Evolutionary conservation across 1,140 invertebrate species (phyloP).

Genomic region (Harlomillsia oculata): DNA sequence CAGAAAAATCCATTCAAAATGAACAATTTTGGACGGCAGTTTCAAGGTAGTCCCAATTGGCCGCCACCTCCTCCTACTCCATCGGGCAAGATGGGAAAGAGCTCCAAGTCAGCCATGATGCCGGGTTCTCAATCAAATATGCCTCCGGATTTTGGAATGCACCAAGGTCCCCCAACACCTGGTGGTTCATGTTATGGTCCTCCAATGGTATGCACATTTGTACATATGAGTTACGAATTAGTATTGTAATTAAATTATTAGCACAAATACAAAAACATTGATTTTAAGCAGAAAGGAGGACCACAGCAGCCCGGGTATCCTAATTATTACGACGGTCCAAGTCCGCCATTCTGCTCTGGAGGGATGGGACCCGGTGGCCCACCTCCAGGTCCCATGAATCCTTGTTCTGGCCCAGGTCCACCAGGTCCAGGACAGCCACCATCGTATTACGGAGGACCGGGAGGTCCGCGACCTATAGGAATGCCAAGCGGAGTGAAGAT

Average conservation of each 20-base stretch:
- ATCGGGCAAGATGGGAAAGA: slow-evolving; percentile 31
- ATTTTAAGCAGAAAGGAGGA: slow-evolving; percentile 12
- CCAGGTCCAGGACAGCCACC: slow-evolving; percentile 4
- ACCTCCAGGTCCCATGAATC: slow-evolving; percentile 20
- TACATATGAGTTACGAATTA: slow-evolving; percentile 7
- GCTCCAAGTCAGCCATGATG: slow-evolving; percentile 24
- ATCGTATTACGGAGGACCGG: slow-evolving; percentile 21
- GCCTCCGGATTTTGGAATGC: slow-evolving; percentile 28
- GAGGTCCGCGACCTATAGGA: slow-evolving; percentile 45
- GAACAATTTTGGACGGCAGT: slow-evolving; percentile 66
- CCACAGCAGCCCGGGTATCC: slow-evolving; percentile 24
- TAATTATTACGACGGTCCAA: slow-evolving; percentile 24
- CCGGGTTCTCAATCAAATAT: slow-evolving; percentile 20
- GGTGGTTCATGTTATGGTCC: too few species aligned
- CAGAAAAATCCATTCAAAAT: slow-evolving; percentile 83
- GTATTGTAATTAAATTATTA: not conserved
- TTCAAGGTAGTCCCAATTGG: slow-evolving; percentile 40
- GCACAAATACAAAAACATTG: too few species aligned
- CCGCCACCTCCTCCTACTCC: slow-evolving; percentile 36
- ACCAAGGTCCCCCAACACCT: slow-evolving; percentile 24
- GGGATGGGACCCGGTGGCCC: slow-evolving; percentile 37
- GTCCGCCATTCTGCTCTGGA: slow-evolving; percentile 2
- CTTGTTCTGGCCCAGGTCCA: slow-evolving; percentile 2
- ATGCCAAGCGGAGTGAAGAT: slow-evolving; percentile 57
- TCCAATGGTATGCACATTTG: slow-evolving; percentile 21